These are phyloP conservation scores for Onthophagus sagittarius DNA, from an alignment of 2,888 invertebrate genomes.

Conservation along the genomic window DNA sequence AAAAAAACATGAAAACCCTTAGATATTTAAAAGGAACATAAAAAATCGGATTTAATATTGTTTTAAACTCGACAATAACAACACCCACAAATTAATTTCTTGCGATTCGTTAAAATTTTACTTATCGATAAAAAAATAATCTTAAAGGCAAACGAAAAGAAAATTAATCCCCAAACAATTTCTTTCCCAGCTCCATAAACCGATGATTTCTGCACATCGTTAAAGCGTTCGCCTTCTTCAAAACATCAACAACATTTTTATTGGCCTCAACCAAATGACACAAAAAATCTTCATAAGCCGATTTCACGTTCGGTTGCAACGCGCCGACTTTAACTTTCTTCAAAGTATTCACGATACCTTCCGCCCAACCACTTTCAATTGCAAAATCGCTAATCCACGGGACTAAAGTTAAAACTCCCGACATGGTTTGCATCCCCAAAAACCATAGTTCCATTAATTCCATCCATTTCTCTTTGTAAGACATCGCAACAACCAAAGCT, in stretches of 20 bases:
- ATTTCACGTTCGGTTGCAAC: conserved; percentile 78
- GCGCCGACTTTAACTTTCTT: conserved; percentile 80
- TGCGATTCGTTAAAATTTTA: too few relatives aligned
- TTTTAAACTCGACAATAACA: conserved; percentile 8
- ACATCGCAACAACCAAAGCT: conserved; percentile 77
- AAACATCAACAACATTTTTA: conserved; percentile 65
- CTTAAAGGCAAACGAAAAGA: not conserved
- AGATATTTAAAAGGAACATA: not conserved
- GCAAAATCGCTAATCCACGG: conserved; percentile 90
- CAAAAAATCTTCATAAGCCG: conserved; percentile 86
- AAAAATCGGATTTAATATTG: conserved; percentile 3
- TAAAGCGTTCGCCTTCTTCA: conserved; percentile 79
- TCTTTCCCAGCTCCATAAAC: conserved; percentile 85
- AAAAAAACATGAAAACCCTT: not conserved
- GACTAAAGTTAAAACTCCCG: conserved; percentile 72
- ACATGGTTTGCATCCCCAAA: conserved; percentile 89
- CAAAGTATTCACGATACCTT: conserved; percentile 78
- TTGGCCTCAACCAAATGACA: conserved; percentile 81
- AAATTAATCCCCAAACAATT: conserved; percentile 76
- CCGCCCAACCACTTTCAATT: conserved; percentile 91
- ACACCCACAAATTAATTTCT: not conserved
- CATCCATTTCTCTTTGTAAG: conserved; percentile 85
- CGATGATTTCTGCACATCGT: conserved; percentile 82
- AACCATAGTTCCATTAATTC: conserved; percentile 91
- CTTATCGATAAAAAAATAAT: too few relatives aligned